Conservation (phyloP, 2,113 vertebrate species). For the Ptilorrhoa leucosticta region DNA sequence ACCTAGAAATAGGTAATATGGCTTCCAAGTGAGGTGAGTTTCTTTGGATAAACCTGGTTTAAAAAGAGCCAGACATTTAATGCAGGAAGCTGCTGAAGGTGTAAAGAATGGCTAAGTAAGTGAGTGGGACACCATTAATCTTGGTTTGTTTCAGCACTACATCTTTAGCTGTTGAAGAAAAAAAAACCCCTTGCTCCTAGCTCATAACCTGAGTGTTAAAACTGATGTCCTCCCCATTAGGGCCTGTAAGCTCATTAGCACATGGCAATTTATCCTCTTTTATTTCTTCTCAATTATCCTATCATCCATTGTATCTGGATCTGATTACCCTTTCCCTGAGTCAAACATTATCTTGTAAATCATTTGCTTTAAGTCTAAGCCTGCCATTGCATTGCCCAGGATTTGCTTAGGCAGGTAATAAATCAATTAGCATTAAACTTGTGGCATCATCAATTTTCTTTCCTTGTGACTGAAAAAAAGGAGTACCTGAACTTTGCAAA, state of each 20-base stretch:
- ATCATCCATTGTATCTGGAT: slow-evolving; percentile 86
- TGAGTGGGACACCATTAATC: slow-evolving; percentile 78
- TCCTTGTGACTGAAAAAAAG: slow-evolving; percentile 51
- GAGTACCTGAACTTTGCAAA: slow-evolving; percentile 61
- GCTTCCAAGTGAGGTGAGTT: slow-evolving; percentile 18
- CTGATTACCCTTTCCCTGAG: slow-evolving; percentile 85
- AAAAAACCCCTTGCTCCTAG: slow-evolving; percentile 64
- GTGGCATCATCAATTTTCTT: slow-evolving; percentile 79
- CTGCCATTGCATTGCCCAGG: slow-evolving; percentile 66
- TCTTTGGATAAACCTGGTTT: slow-evolving; percentile 56
- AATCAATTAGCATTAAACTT: slow-evolving; percentile 85
- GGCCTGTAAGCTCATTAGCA: slow-evolving; percentile 85
- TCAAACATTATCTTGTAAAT: slow-evolving; percentile 88
- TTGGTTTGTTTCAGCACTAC: slow-evolving; percentile 76
- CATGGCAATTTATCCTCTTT: slow-evolving; percentile 86
- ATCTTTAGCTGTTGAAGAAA: slow-evolving; percentile 67
- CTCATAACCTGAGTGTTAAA: slow-evolving; percentile 82
- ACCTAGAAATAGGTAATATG: neutral
- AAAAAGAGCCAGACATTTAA: slow-evolving; percentile 37
- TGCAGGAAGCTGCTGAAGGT: slow-evolving; percentile 65
- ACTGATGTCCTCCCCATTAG: slow-evolving; percentile 83
- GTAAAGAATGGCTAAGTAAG: slow-evolving; percentile 75
- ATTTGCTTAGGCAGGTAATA: slow-evolving; percentile 83
- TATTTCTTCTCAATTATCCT: slow-evolving; percentile 87
- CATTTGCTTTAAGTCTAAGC: slow-evolving; percentile 81